phyloP scores from a whole-genome alignment of 2,113 vertebrate species.

The Calidris pugnax region DNA sequence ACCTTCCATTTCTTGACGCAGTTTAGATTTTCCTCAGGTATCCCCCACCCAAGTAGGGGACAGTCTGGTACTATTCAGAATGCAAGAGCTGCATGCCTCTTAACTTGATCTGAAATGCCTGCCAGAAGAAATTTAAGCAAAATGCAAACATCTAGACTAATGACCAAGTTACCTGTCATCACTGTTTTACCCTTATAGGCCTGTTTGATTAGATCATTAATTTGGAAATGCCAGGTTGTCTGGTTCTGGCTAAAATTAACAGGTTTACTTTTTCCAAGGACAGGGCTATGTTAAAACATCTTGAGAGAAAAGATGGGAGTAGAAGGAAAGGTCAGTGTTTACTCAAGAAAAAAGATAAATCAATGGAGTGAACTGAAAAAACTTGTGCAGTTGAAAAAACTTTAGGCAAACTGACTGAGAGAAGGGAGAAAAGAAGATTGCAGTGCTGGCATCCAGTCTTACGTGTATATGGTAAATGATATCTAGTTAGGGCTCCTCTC shows the following conservation, averaged over 20 bases:
- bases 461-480: not conserved
- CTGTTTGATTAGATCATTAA: not conserved
- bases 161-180: not conserved
- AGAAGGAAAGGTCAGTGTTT: not conserved
- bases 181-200: not conserved
- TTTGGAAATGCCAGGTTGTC: constrained; percentile 3
- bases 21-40: not conserved
- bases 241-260: not conserved
- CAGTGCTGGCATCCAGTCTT: not conserved
- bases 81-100: not conserved
- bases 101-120: not conserved
- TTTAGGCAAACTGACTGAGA: not conserved
- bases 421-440: not conserved
- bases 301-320: not conserved
- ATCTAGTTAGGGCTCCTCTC: not conserved
- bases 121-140: not conserved
- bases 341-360: not conserved
- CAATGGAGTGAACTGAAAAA: not conserved
- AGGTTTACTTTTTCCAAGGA: not conserved
- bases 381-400: not conserved
- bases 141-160: not conserved
- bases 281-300: not conserved
- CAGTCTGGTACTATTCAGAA: not conserved
- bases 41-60: not conserved
- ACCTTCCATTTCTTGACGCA: not conserved